A percentile compares a stretch with the other conserved stretches of the same genome.
Conservation (phyloP, 2,113 vertebrate genomes). For the Orthonyx spaldingii region DNA sequence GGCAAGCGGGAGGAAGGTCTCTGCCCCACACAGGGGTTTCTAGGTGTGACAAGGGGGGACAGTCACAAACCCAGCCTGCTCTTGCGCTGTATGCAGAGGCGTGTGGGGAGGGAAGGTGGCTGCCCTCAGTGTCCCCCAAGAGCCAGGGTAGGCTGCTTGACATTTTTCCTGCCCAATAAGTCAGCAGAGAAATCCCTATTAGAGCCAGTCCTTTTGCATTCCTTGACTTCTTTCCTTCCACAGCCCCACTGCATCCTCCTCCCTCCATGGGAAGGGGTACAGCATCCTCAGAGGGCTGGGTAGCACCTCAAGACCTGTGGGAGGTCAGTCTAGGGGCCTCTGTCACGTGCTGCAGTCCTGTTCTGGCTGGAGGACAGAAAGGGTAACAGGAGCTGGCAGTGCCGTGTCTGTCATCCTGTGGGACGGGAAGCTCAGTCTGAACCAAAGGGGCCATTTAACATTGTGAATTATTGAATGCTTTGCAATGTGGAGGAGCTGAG, state of each 20-base stretch:
- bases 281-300: not conserved
- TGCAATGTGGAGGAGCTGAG: not conserved
- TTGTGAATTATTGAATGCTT: conserved; percentile 60
- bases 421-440: conserved; percentile 19
- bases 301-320: not conserved
- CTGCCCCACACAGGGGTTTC: not conserved
- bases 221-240: not conserved
- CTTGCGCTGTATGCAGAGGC: not conserved
- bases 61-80: not conserved
- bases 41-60: not conserved
- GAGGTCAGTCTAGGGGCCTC: not conserved
- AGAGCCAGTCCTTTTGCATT: not conserved
- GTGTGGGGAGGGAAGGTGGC: not conserved
- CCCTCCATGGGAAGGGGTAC: not conserved
- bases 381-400: not conserved
- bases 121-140: not conserved
- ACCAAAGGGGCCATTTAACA: conserved; percentile 53
- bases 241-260: not conserved
- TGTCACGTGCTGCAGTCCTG: not conserved
- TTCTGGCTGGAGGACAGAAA: conserved; percentile 16
- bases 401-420: not conserved
- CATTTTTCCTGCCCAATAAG: not conserved
- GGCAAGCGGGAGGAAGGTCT: not conserved
- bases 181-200: not conserved
- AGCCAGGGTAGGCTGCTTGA: not conserved